Percentiles rank a stretch among this genome's conserved stretches.
phyloP scores from a whole-genome alignment of 23 tunicate species.

The Trididemnum nubilum region DNA sequence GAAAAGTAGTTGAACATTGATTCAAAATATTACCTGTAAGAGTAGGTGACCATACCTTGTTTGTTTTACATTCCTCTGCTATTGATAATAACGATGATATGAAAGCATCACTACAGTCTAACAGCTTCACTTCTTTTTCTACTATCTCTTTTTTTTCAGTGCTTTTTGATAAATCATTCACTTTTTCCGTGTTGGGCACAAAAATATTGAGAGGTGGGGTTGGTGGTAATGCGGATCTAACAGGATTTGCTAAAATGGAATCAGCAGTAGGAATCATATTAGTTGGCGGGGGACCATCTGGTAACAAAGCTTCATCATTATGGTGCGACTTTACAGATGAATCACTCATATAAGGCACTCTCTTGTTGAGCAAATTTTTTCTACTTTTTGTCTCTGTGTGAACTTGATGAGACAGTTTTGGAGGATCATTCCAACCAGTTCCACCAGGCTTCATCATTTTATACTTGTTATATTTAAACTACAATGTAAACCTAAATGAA shows the following conservation, averaged over 20 bases:
- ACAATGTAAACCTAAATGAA: not conserved
- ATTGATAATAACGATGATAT: too few relatives aligned
- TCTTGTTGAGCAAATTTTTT: conserved; percentile 45
- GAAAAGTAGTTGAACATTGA: too few relatives aligned
- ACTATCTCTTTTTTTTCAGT: too few relatives aligned
- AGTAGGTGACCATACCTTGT: too few relatives aligned
- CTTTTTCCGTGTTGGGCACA: too few relatives aligned
- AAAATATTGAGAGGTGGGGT: conserved; percentile 1
- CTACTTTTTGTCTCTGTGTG: conserved; percentile 49
- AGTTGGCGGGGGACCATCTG: conserved; percentile 49
- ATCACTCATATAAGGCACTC: conserved; percentile 47
- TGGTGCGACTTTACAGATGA: not conserved
- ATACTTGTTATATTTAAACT: not conserved
- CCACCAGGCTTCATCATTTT: conserved; percentile 65
- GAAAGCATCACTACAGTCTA: too few relatives aligned
- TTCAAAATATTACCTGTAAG: too few relatives aligned
- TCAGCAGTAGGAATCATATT: not conserved
- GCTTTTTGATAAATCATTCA: too few relatives aligned
- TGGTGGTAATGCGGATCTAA: not conserved
- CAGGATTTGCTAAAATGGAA: not conserved
- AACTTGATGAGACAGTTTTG: conserved; percentile 50
- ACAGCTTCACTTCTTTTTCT: too few relatives aligned
- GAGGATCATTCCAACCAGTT: conserved; percentile 80
- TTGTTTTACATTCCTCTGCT: too few relatives aligned
- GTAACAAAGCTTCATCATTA: not conserved